Evolutionary conservation across 2,797 vertebrate genomes (phyloP).

Genomic region (Bryconaethiops microstoma): DNA sequence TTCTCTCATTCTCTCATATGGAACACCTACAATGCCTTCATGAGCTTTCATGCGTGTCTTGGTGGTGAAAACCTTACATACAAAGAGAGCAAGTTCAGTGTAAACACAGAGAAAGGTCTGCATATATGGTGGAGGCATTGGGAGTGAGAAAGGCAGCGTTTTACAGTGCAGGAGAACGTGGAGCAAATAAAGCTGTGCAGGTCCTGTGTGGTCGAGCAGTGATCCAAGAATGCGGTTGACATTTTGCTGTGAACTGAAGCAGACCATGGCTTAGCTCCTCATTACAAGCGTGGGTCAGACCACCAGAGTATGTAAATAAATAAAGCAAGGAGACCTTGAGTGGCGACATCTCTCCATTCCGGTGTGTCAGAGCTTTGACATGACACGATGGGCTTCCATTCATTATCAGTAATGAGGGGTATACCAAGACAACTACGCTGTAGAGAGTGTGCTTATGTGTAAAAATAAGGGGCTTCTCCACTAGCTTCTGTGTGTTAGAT

Average conservation of each 20-base stretch:
- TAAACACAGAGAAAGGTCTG: constrained; percentile 62
- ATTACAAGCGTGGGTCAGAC: constrained; percentile 75
- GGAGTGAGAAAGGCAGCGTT: constrained; percentile 66
- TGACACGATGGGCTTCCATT: constrained; percentile 48
- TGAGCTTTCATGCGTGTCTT: constrained; percentile 23
- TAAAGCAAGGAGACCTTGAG: constrained; percentile 73
- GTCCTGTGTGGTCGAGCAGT: constrained; percentile 73
- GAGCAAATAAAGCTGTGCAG: constrained; percentile 70
- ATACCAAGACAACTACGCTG: constrained; percentile 1
- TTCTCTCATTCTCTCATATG: constrained; percentile 12
- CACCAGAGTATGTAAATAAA: constrained; percentile 76
- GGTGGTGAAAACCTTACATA: constrained; percentile 18
- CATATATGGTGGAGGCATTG: constrained; percentile 55
- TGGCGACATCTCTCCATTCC: constrained; percentile 63
- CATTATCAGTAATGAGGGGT: constrained; percentile 47
- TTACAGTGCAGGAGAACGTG: constrained; percentile 71
- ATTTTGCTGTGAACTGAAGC: constrained; percentile 73
- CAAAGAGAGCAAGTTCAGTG: not conserved
- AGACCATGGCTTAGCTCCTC: constrained; percentile 76
- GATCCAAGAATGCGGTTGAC: constrained; percentile 70
- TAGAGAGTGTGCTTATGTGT: constrained; percentile 9
- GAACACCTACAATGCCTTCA: not conserved
- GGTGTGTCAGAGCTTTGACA: constrained; percentile 27
- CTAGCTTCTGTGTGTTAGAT: constrained; percentile 19
- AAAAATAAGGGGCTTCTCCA: constrained; percentile 6